phyloP scores from a whole-genome alignment of 1,140 invertebrate genomes.

The Drosophila bifasciata region DNA sequence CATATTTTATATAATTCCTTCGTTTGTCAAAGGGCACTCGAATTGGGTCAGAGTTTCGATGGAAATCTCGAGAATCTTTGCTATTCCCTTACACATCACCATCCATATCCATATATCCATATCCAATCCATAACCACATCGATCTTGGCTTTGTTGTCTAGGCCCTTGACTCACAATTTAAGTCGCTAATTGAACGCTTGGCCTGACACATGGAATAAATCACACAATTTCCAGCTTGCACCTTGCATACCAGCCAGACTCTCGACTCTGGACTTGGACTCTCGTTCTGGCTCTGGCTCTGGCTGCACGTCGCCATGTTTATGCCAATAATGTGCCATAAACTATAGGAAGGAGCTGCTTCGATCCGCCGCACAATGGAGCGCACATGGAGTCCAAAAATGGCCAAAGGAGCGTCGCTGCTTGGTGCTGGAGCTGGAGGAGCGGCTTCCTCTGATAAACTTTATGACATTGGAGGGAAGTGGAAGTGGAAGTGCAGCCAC shows the following conservation, averaged over 20 bases:
- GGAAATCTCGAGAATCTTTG: constrained; percentile 8
- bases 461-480: constrained; percentile 63
- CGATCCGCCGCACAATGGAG: constrained; percentile 34
- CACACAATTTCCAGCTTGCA: constrained; percentile 71
- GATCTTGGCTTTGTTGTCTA: constrained; percentile 24
- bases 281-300: neutral
- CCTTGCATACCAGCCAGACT: constrained; percentile 63
- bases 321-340: constrained; percentile 84
- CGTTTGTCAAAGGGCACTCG: constrained; percentile 43
- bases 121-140: too few relatives aligned
- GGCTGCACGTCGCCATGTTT: constrained; percentile 75
- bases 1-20: constrained; percentile 54
- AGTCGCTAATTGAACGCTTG: constrained; percentile 84
- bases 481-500: constrained; percentile 70
- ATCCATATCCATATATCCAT: too few relatives aligned
- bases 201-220: constrained; percentile 82
- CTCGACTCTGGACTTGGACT: neutral
- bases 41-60: constrained; percentile 55
- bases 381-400: constrained; percentile 70
- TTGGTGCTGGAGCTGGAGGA: constrained; percentile 9
- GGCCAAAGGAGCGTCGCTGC: constrained; percentile 13
- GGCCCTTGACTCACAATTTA: constrained; percentile 68
- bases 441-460: constrained; percentile 76
- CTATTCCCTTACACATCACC: neutral
- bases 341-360: constrained; percentile 70